Evolutionary conservation across 2,797 vertebrate genomes (phyloP).

Genomic region (Carcharodon carcharias): DNA sequence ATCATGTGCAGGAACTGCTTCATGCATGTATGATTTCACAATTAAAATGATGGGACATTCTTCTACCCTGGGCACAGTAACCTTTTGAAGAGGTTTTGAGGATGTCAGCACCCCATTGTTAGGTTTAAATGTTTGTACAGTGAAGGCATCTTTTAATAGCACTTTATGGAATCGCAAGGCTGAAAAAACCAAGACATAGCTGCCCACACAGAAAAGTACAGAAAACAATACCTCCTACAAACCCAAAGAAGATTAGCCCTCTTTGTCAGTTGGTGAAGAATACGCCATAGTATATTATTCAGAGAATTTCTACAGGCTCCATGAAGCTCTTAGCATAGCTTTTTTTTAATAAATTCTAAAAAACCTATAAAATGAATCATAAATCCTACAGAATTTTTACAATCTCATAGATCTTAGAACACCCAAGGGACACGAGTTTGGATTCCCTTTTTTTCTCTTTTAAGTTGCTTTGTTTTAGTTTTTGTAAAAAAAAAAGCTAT

Average conservation of each 20-base stretch:
- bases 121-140: neutral
- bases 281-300: slow-evolving; percentile 16
- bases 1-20: neutral
- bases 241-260: neutral
- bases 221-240: neutral
- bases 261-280: neutral
- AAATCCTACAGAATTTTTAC: slow-evolving; percentile 37
- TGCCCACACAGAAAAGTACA: neutral
- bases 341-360: slow-evolving; percentile 26
- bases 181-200: neutral
- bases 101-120: neutral
- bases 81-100: neutral
- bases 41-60: neutral
- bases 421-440: neutral
- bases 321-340: slow-evolving; percentile 1
- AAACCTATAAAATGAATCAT: slow-evolving; percentile 37
- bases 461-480: slow-evolving; percentile 1
- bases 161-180: neutral
- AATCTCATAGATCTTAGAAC: slow-evolving; percentile 33
- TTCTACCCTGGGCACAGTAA: neutral
- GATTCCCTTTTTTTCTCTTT: slow-evolving; percentile 3
- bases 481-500: neutral
- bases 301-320: slow-evolving; percentile 1
- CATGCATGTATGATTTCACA: neutral
- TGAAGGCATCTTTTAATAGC: neutral